phyloP scores from a whole-genome alignment of 2,888 invertebrate species.

The Leptopilina syphax region DNA sequence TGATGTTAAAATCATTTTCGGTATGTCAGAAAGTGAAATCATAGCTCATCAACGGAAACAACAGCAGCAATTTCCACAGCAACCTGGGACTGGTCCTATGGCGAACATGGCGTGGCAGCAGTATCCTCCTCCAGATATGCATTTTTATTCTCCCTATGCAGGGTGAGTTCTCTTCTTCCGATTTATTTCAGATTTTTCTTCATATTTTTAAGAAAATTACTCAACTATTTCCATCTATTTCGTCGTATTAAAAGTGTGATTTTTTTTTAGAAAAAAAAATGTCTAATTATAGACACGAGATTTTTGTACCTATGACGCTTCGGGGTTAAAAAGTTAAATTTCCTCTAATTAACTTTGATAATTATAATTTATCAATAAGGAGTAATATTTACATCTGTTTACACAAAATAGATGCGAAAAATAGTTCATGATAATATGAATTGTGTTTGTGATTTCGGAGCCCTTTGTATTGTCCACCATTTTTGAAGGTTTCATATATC shows the following conservation, averaged over 20 bases:
- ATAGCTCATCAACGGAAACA: conserved; percentile 73
- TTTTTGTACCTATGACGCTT: too few species aligned
- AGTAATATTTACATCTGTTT: too few species aligned
- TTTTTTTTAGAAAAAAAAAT: too few species aligned
- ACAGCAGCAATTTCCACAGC: conserved; percentile 69
- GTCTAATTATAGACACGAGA: too few species aligned
- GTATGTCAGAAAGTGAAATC: conserved; percentile 75
- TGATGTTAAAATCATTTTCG: conserved; percentile 49
- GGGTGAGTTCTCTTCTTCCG: conserved; percentile 64
- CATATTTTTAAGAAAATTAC: too few species aligned
- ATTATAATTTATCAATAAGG: too few species aligned
- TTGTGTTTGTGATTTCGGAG: neutral
- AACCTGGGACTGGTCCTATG: conserved; percentile 67
- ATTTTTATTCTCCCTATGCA: conserved; percentile 71
- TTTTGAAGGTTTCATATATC: neutral
- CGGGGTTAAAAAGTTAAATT: too few species aligned
- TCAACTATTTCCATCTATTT: neutral
- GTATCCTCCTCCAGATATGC: conserved; percentile 72
- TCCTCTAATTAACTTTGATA: too few species aligned
- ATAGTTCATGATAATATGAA: neutral
- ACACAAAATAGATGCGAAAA: too few species aligned
- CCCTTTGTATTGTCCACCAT: neutral
- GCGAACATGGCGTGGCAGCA: conserved; percentile 76
- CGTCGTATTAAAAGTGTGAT: neutral
- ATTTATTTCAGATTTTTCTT: neutral